Conservation (phyloP, 2,113 vertebrate genomes). For the Gadus chalcogrammus region DNA sequence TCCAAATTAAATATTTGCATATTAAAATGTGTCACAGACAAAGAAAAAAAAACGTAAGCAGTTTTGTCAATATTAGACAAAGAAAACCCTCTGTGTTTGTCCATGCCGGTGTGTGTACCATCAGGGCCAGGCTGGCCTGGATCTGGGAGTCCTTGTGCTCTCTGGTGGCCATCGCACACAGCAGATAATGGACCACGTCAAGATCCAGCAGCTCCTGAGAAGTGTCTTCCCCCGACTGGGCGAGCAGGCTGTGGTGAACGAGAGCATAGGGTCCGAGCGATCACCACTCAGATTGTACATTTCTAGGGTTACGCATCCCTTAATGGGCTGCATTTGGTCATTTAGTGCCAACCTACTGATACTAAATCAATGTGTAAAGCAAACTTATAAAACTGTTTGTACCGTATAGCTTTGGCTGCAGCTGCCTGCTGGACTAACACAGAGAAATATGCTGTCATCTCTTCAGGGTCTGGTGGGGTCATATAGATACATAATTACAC, state of each 20-base stretch:
- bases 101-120: constrained; percentile 57
- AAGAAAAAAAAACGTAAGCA: too few species aligned
- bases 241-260: constrained; percentile 66
- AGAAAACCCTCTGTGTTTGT: too few species aligned
- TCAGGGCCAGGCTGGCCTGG: constrained; percentile 77
- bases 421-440: constrained; percentile 79
- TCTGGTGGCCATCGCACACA: constrained; percentile 76
- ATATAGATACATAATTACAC: neutral
- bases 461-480: constrained; percentile 40
- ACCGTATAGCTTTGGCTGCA: constrained; percentile 76
- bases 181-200: constrained; percentile 71
- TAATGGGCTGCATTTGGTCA: neutral
- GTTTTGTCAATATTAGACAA: too few species aligned
- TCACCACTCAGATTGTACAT: neutral
- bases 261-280: neutral
- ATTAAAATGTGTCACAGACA: too few species aligned
- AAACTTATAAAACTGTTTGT: constrained; percentile 16
- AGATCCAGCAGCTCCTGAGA: constrained; percentile 76
- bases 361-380: neutral
- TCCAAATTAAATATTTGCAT: too few species aligned
- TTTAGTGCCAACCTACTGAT: neutral
- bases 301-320: neutral
- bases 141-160: constrained; percentile 79
- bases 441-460: constrained; percentile 50
- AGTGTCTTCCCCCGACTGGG: constrained; percentile 55